Conservation (phyloP, 2,113 vertebrate genomes). For the Collichthys lucidus region DNA sequence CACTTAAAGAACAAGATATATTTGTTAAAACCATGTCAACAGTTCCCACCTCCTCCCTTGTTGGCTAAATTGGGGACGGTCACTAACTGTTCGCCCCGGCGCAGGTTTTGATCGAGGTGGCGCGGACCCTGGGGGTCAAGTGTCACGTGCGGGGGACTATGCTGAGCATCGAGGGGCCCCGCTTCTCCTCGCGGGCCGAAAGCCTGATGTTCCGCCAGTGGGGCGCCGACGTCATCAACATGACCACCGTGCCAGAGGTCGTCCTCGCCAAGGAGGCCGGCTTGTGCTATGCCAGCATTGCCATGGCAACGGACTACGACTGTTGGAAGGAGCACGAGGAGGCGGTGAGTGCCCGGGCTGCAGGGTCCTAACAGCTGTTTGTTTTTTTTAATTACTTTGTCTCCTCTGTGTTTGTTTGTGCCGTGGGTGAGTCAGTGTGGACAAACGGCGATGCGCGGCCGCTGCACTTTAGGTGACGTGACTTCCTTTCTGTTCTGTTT, state of each 20-base stretch:
- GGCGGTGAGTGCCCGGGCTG: slow-evolving; percentile 85
- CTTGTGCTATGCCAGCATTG: slow-evolving; percentile 95
- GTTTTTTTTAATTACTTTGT: neutral
- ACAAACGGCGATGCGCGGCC: neutral
- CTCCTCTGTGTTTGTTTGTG: slow-evolving; percentile 2
- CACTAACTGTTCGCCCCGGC: neutral
- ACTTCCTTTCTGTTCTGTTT: slow-evolving; percentile 17
- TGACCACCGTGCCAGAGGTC: slow-evolving; percentile 98
- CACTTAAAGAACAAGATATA: neutral
- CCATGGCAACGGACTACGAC: slow-evolving; percentile 98
- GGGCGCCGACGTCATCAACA: slow-evolving; percentile 97
- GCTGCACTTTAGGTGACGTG: neutral
- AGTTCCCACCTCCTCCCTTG: neutral
- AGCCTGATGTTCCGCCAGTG: slow-evolving; percentile 94
- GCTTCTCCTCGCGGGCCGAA: slow-evolving; percentile 95
- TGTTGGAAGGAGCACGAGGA: slow-evolving; percentile 98
- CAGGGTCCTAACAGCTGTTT: neutral
- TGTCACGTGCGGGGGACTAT: slow-evolving; percentile 92
- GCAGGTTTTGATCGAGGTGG: slow-evolving; percentile 92
- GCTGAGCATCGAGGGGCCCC: slow-evolving; percentile 94
- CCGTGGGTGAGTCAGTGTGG: neutral
- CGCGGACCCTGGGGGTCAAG: slow-evolving; percentile 90
- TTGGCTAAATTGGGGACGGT: neutral
- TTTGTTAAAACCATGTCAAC: neutral
- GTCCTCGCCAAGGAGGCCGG: slow-evolving; percentile 96